Conservation (phyloP, 2,888 invertebrate species). For the Rutpela maculata region DNA sequence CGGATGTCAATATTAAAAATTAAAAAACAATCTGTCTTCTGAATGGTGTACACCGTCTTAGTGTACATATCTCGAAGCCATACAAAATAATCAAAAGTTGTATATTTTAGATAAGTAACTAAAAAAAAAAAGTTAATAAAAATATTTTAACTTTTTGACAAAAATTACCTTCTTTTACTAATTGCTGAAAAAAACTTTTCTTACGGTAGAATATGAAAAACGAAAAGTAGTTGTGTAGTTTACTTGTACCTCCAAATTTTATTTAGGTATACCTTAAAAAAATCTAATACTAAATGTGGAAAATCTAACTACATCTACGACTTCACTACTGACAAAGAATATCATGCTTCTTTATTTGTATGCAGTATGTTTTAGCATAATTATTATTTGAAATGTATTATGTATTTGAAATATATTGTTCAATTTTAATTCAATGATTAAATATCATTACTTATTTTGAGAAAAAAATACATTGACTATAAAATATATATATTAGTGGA, state of each 20-base stretch:
- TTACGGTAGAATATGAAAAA: slow-evolving; percentile 31
- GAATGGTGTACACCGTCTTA: slow-evolving; percentile 38
- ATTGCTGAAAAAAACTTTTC: slow-evolving; percentile 58
- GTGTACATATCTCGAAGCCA: slow-evolving; percentile 32
- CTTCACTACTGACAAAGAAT: not conserved
- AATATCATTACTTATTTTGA: not conserved
- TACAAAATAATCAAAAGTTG: slow-evolving; percentile 16
- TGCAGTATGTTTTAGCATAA: not conserved
- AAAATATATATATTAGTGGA: not conserved
- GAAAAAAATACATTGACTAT: not conserved
- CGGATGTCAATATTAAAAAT: not conserved
- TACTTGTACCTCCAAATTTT: not conserved
- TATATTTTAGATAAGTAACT: slow-evolving; percentile 1
- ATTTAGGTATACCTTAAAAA: not conserved
- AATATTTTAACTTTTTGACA: slow-evolving; percentile 21
- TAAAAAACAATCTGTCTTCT: slow-evolving; percentile 51
- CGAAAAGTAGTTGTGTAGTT: not conserved
- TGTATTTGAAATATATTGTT: too few relatives aligned
- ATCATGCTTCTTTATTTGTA: not conserved
- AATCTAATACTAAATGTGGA: not conserved
- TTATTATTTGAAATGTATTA: not conserved
- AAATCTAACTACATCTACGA: slow-evolving; percentile 3
- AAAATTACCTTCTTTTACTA: slow-evolving; percentile 65
- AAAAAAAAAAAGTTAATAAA: slow-evolving; percentile 38
- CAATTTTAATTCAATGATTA: not conserved